Evolutionary conservation across 2,113 vertebrate genomes (phyloP).

Genomic region (Mionectes macconnelli): DNA sequence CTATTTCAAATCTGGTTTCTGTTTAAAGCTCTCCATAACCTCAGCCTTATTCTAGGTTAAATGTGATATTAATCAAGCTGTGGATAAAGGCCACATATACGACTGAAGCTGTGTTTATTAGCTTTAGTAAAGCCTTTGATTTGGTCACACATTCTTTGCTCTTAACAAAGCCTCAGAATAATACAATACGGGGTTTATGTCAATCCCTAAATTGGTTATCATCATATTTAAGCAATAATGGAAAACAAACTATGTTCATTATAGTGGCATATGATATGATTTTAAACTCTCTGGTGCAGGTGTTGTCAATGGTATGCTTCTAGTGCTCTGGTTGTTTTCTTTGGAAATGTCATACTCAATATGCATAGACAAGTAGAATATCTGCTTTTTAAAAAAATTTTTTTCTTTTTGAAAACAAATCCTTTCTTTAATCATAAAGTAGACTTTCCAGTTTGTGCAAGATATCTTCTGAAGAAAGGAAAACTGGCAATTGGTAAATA

Average conservation of each 20-base stretch:
- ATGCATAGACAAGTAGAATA: neutral
- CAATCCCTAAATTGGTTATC: constrained; percentile 49
- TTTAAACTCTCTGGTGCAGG: constrained; percentile 34
- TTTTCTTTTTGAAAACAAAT: neutral
- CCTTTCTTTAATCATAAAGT: neutral
- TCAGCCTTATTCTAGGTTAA: constrained; percentile 61
- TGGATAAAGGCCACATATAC: constrained; percentile 66
- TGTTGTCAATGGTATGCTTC: neutral
- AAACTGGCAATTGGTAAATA: neutral
- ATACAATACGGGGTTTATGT: constrained; percentile 33
- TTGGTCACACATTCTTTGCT: constrained; percentile 65
- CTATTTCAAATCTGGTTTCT: constrained; percentile 64
- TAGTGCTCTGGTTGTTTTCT: constrained; percentile 23
- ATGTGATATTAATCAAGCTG: constrained; percentile 73
- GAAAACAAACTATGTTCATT: constrained; percentile 15
- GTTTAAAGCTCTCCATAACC: constrained; percentile 69
- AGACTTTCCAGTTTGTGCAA: neutral
- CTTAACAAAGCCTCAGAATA: constrained; percentile 62
- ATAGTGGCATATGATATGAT: constrained; percentile 21
- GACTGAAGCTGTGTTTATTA: constrained; percentile 68
- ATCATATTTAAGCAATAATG: constrained; percentile 52
- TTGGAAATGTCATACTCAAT: constrained; percentile 33
- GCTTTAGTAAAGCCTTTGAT: constrained; percentile 66
- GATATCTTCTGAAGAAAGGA: neutral
- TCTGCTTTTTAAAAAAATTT: neutral